These are phyloP conservation scores for Peromyscus melanophrys DNA, from an alignment of 2,797 vertebrate species.

Conservation along the genomic window DNA sequence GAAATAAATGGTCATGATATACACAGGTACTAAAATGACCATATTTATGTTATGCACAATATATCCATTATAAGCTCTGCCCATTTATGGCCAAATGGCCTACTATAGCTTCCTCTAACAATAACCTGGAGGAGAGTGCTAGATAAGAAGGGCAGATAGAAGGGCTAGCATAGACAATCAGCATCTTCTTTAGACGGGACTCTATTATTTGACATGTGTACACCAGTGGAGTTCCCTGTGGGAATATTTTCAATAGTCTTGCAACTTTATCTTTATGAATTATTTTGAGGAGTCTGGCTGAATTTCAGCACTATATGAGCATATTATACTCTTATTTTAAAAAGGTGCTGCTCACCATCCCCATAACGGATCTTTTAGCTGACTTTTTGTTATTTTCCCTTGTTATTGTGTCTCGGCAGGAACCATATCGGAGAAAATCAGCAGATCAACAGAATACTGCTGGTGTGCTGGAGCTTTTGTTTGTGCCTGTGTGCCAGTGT, in stretches of 20 bases:
- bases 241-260: constrained; percentile 86
- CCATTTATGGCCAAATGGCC: constrained; percentile 56
- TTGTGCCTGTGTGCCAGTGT: constrained; percentile 84
- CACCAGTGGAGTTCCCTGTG: constrained; percentile 70
- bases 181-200: constrained; percentile 76
- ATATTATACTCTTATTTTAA: constrained; percentile 88
- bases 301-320: constrained; percentile 83
- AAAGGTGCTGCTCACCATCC: constrained; percentile 83
- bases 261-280: constrained; percentile 85
- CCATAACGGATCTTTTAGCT: constrained; percentile 86
- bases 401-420: constrained; percentile 88
- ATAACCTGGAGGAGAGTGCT: background rate
- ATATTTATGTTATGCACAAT: constrained; percentile 8
- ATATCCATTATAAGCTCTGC: constrained; percentile 32
- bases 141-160: constrained; percentile 11
- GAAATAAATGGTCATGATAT: background rate
- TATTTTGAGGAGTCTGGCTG: constrained; percentile 82
- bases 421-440: constrained; percentile 88
- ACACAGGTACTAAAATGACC: constrained; percentile 27
- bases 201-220: constrained; percentile 81
- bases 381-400: constrained; percentile 88
- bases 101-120: constrained; percentile 46
- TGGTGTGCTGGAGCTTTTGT: constrained; percentile 89
- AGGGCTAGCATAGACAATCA: constrained; percentile 8
- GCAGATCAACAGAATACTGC: constrained; percentile 88